Conservation (phyloP, 2,113 vertebrate species). For the Patagioenas fasciata region DNA sequence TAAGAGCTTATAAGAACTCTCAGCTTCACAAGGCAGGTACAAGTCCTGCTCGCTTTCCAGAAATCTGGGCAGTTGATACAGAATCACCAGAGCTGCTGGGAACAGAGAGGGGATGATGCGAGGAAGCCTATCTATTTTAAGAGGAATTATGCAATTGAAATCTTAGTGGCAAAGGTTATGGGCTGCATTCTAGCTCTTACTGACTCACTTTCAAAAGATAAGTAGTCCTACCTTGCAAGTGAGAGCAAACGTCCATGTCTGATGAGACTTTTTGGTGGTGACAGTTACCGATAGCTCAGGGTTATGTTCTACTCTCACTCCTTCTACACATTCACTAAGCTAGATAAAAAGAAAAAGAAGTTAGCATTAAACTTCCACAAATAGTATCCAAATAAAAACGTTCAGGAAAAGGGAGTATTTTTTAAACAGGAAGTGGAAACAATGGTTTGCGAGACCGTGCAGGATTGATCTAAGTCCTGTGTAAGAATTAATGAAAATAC, state of each 20-base stretch:
- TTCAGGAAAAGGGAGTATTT: not conserved
- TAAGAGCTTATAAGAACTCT: not conserved
- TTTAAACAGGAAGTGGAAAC: not conserved
- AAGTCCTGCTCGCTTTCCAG: not conserved
- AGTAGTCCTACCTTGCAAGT: slow-evolving; percentile 90
- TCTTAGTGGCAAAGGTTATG: not conserved
- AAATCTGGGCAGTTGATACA: not conserved
- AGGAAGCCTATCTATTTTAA: not conserved
- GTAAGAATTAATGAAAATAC: not conserved
- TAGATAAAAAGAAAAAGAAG: slow-evolving; percentile 65
- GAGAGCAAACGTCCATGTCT: slow-evolving; percentile 95
- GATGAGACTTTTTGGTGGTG: slow-evolving; percentile 93
- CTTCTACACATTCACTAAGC: slow-evolving; percentile 95
- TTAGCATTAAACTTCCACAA: not conserved
- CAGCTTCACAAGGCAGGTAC: not conserved
- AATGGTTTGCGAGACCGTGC: not conserved
- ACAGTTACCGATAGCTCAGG: slow-evolving; percentile 93
- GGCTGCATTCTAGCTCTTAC: not conserved
- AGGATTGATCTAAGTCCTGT: not conserved
- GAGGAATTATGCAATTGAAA: not conserved
- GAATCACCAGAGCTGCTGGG: not conserved
- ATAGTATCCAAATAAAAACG: not conserved
- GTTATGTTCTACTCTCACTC: slow-evolving; percentile 90
- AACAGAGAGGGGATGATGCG: not conserved
- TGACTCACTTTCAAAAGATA: not conserved